A percentile compares a stretch with the other conserved stretches of the same genome.
Conservation (phyloP, 2,888 invertebrate species). For the Aproaerema taeniolella region DNA sequence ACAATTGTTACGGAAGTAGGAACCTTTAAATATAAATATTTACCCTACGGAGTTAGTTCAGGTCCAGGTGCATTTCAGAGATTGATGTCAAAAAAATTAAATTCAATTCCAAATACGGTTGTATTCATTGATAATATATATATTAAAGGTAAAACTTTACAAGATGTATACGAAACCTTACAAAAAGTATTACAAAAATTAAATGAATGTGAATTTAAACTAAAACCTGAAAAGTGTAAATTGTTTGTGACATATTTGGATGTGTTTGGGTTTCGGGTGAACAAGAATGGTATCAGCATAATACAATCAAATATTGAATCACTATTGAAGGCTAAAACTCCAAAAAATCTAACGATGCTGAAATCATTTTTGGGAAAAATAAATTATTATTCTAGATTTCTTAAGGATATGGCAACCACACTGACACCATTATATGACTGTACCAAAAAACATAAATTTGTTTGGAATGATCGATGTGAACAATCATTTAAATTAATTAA, state of each 20-base stretch:
- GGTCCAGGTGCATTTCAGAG: too few species aligned
- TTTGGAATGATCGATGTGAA: neutral
- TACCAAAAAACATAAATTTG: neutral
- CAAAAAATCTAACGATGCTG: slow-evolving; percentile 11
- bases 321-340: neutral
- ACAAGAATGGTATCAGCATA: neutral
- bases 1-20: too few species aligned
- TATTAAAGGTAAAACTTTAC: slow-evolving; percentile 4
- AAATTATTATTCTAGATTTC: slow-evolving; percentile 13
- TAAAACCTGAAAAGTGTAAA: slow-evolving; percentile 13
- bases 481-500: neutral
- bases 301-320: neutral
- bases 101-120: neutral
- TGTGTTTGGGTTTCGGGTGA: neutral
- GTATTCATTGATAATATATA: slow-evolving; percentile 15
- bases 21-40: too few species aligned
- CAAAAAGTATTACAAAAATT: slow-evolving; percentile 4
- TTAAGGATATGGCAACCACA: slow-evolving; percentile 11
- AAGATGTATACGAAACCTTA: too few species aligned
- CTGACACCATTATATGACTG: neutral
- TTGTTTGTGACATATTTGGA: too few species aligned
- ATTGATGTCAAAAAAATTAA: neutral
- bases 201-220: slow-evolving; percentile 11
- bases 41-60: too few species aligned
- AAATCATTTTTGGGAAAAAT: slow-evolving; percentile 14